phyloP scores from a whole-genome alignment of 2,113 vertebrate species.

The Eurystomus gularis region DNA sequence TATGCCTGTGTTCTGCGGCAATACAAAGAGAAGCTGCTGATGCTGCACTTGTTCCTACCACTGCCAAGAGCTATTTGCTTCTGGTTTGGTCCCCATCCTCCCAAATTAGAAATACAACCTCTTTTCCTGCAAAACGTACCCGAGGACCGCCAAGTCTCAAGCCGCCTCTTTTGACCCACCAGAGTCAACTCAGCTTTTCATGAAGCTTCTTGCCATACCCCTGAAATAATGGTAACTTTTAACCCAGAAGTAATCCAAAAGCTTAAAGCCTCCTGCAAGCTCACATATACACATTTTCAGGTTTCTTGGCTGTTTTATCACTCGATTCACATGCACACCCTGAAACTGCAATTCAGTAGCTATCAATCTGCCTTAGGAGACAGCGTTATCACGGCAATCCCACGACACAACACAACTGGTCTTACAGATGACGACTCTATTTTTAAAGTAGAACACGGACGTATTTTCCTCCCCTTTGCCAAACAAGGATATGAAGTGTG shows the following conservation, averaged over 20 bases:
- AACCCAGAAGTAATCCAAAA: not conserved
- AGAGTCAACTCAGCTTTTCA: not conserved
- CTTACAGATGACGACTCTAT: constrained; percentile 26
- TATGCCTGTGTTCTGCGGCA: not conserved
- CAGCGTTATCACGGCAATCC: not conserved
- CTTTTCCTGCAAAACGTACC: not conserved
- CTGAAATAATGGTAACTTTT: not conserved
- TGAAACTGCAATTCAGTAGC: not conserved
- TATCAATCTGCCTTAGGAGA: constrained; percentile 1
- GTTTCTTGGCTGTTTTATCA: constrained; percentile 12
- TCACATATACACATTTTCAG: not conserved
- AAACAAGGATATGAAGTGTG: constrained; percentile 8
- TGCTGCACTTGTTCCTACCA: not conserved
- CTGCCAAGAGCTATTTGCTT: not conserved
- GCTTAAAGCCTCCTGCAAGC: not conserved
- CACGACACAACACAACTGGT: constrained; percentile 19
- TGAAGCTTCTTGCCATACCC: not conserved
- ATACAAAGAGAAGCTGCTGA: not conserved
- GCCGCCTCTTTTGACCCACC: not conserved
- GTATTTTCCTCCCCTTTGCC: constrained; percentile 43
- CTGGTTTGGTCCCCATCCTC: not conserved
- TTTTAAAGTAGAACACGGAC: constrained; percentile 15
- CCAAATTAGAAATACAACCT: not conserved
- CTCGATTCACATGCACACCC: not conserved
- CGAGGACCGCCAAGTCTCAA: not conserved